Evolutionary conservation across 37 sponge, comb jelly and placozoan species (phyloP).

Genomic region (Corticium candelabrum): DNA sequence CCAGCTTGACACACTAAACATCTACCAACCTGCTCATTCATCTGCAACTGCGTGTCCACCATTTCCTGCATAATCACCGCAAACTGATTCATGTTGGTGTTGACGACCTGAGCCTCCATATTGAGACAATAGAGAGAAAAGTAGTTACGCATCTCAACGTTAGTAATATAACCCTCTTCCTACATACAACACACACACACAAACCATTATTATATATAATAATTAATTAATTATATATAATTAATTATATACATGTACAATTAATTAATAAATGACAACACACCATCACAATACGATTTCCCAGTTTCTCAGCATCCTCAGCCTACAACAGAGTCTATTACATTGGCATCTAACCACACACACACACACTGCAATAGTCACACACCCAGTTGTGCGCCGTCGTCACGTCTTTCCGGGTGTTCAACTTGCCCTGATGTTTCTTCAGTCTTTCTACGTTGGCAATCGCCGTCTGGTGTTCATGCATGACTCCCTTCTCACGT

Average conservation of each 20-base stretch:
- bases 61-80: slow-evolving; percentile 35
- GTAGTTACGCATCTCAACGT: slow-evolving; percentile 51
- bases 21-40: slow-evolving; percentile 45
- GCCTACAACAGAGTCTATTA: too few relatives aligned
- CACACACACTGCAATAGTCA: too few relatives aligned
- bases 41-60: slow-evolving; percentile 31
- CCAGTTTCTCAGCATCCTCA: not conserved
- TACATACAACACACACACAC: not conserved
- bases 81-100: slow-evolving; percentile 53
- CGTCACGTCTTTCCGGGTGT: slow-evolving; percentile 10
- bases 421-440: slow-evolving; percentile 27
- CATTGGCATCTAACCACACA: too few relatives aligned
- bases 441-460: slow-evolving; percentile 36
- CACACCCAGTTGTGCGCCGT: too few relatives aligned
- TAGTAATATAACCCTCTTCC: slow-evolving; percentile 5
- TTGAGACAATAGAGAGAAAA: slow-evolving; percentile 68
- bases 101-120: slow-evolving; percentile 70
- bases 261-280: not conserved
- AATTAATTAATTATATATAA: too few relatives aligned
- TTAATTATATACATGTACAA: too few relatives aligned
- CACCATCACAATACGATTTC: not conserved
- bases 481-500: slow-evolving; percentile 53
- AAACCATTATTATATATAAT: not conserved
- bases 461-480: slow-evolving; percentile 71
- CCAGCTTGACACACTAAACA: too few relatives aligned